A percentile compares a stretch with the other conserved stretches of the same genome.
These are phyloP conservation scores for Anguilla japonica DNA, from an alignment of 2,113 vertebrate genomes.

Conservation along the genomic window DNA sequence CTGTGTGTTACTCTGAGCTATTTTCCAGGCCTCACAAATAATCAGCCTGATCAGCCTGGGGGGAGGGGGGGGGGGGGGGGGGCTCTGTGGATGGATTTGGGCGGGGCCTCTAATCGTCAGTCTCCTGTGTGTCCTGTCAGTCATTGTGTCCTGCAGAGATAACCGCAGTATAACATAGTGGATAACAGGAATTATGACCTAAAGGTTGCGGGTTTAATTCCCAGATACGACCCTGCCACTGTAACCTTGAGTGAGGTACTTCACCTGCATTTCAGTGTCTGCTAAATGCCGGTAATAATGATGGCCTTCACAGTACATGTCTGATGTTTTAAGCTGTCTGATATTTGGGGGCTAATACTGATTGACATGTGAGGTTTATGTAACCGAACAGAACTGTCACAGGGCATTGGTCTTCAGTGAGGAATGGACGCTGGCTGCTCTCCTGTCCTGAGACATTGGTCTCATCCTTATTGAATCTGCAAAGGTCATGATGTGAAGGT, in stretches of 20 bases:
- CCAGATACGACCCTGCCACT: too few relatives aligned
- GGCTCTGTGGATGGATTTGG: not conserved
- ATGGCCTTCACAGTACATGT: not conserved
- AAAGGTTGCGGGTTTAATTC: too few relatives aligned
- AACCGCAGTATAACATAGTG: too few relatives aligned
- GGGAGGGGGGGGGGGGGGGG: too few relatives aligned
- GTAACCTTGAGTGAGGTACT: too few relatives aligned
- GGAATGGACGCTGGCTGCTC: not conserved
- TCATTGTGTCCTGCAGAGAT: not conserved
- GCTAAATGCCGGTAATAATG: not conserved
- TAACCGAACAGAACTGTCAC: too few relatives aligned
- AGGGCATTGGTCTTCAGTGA: not conserved
- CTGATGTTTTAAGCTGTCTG: not conserved
- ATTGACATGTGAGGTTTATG: not conserved
- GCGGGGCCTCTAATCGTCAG: not conserved
- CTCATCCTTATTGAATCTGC: not conserved
- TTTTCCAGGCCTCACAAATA: not conserved
- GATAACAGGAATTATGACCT: too few relatives aligned
- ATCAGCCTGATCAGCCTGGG: not conserved
- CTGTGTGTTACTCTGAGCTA: not conserved
- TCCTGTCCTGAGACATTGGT: not conserved
- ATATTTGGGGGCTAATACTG: not conserved
- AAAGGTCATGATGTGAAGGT: constrained; percentile 12
- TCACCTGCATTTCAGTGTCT: too few relatives aligned
- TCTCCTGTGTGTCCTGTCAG: not conserved